Evolutionary conservation across 2,888 invertebrate species (phyloP), one percentile per base, ranked within the genome.

Genomic region (Dorcus hopei): DNA sequence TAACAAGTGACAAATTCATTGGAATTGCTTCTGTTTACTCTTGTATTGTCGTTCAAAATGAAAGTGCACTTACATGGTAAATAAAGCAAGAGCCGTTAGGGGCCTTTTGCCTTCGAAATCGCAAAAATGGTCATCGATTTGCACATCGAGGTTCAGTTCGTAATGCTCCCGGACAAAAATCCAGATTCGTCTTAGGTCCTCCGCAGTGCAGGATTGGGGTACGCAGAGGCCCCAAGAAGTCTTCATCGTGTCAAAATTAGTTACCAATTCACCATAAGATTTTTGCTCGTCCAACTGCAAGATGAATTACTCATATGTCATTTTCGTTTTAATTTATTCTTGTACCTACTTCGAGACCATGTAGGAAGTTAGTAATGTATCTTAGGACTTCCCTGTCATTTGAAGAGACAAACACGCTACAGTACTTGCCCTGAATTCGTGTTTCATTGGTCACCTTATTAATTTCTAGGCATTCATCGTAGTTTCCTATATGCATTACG

Each of bases 401-500:
- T 23, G 59, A 55, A 16, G 52, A 19, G 38, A 59, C 52, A 38
- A 59, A 48, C 4, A 40, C 49, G 11, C 54, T 52, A 23, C 59
- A 60, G 42, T 60, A 60, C 40, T 57, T 52, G 1, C 60, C 60
- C 6, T 49, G 38, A 19, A 60, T 57, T 19, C 45, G 19, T 2
- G 45, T 49, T 4, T 39, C 45, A 43, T 58, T 58, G 8, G 38
- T 33, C 19, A 14, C 9, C 14, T 54, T 43, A 6, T 33, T 33
- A 6, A 63, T 38, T 2, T 26, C 58, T 7, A 61, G 42, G 38
- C 66, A 67, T 58, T 67, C 63, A 33, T 67, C 66, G 14, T 59
- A 67, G 11, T 61, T 64, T 41, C 66, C 66, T 9, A 65, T 52
- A 52, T 61, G 61, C n/a, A 61, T 45, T 7, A 58, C 38, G 52